phyloP scores from a whole-genome alignment of 1,140 invertebrate genomes.

The Sycophaga agraensis region DNA sequence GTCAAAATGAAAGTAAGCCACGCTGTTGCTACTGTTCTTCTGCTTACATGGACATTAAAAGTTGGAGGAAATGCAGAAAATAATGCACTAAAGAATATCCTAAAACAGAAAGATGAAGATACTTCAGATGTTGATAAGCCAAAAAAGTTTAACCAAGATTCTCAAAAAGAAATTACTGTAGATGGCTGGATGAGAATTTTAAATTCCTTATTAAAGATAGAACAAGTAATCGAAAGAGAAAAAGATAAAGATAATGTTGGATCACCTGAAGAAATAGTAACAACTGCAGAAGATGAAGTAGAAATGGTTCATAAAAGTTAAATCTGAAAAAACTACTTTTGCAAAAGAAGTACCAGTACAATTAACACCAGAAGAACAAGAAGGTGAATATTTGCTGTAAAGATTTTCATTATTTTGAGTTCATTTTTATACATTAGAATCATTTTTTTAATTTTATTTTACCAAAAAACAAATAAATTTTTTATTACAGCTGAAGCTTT shows the following conservation, averaged over 20 bases:
- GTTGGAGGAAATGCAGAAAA: constrained; percentile 35
- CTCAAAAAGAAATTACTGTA: constrained; percentile 34
- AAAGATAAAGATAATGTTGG: constrained; percentile 25
- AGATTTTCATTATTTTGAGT: not conserved
- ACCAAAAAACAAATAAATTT: not conserved
- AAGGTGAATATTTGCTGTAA: constrained; percentile 54
- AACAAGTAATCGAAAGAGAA: constrained; percentile 28
- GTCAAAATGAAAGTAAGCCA: constrained; percentile 37
- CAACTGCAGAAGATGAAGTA: constrained; percentile 26
- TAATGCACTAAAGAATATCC: constrained; percentile 34
- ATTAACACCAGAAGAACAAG: constrained; percentile 62
- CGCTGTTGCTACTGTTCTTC: constrained; percentile 26
- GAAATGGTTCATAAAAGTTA: constrained; percentile 33
- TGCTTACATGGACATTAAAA: constrained; percentile 34
- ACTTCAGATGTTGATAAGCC: not conserved
- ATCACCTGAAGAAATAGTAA: constrained; percentile 10
- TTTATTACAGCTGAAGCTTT: constrained; percentile 63
- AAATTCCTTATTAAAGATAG: constrained; percentile 37
- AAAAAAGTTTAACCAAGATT: constrained; percentile 34
- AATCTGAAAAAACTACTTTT: constrained; percentile 53
- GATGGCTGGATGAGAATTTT: constrained; percentile 40
- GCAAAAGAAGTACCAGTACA: constrained; percentile 57
- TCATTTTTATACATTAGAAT: not conserved
- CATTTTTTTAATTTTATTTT: not conserved
- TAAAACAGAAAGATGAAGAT: constrained; percentile 30